Conservation (phyloP, 1,140 invertebrate species). For the Drosophila chauvacae region DNA sequence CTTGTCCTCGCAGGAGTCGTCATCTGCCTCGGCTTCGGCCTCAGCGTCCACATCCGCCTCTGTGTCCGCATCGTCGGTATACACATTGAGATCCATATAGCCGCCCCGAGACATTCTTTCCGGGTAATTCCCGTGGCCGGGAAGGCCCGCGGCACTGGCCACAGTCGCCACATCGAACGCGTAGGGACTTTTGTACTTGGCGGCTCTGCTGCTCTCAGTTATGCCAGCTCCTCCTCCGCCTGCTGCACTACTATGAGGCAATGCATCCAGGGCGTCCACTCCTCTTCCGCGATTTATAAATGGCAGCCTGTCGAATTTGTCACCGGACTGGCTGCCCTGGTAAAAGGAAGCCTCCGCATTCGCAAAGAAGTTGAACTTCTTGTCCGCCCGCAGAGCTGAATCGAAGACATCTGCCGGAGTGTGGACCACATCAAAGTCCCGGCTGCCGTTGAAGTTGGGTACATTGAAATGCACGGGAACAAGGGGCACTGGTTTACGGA, state of each 20-base stretch:
- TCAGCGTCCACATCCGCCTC: constrained; percentile 35
- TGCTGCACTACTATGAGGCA: constrained; percentile 43
- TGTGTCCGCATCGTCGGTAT: constrained; percentile 60
- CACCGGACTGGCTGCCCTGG: constrained; percentile 58
- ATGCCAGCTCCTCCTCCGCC: constrained; percentile 15
- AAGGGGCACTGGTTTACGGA: constrained; percentile 86
- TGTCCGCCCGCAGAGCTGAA: constrained; percentile 67
- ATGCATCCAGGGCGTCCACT: constrained; percentile 36
- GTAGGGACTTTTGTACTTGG: constrained; percentile 78
- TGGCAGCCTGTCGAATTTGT: constrained; percentile 74
- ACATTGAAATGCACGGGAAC: constrained; percentile 84
- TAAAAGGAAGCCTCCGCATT: constrained; percentile 76
- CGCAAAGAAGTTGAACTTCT: constrained; percentile 83
- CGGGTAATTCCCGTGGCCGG: constrained; percentile 11
- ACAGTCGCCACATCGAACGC: constrained; percentile 60
- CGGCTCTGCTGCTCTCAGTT: constrained; percentile 39
- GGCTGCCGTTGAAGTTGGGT: constrained; percentile 73
- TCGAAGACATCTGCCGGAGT: constrained; percentile 75
- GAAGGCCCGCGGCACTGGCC: constrained; percentile 32
- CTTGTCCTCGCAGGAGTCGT: constrained; percentile 77
- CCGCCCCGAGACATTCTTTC: constrained; percentile 42
- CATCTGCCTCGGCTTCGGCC: constrained; percentile 52
- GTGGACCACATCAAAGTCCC: constrained; percentile 81
- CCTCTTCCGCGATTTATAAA: constrained; percentile 62
- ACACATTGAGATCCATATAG: constrained; percentile 66